Evolutionary conservation across 2,797 vertebrate species (phyloP).

Genomic region (Melopsittacus undulatus): DNA sequence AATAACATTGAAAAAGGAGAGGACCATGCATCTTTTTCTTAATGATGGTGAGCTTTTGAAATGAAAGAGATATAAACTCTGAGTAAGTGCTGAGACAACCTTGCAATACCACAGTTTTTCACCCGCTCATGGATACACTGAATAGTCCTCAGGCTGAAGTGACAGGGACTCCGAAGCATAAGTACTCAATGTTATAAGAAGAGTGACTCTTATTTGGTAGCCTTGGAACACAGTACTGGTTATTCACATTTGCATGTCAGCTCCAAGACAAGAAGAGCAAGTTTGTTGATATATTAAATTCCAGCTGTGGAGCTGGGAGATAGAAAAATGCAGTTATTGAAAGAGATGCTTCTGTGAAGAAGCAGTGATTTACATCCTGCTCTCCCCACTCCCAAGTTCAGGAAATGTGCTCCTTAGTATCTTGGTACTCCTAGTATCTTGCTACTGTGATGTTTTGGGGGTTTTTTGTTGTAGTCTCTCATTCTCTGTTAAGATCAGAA

Average conservation of each 20-base stretch:
- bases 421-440: too few species aligned
- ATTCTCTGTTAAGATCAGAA: neutral
- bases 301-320: neutral
- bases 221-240: neutral
- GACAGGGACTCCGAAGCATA: neutral
- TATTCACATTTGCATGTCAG: neutral
- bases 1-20: neutral
- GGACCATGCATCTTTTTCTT: neutral
- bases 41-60: neutral
- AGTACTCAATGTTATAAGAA: neutral
- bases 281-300: neutral
- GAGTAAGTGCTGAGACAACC: neutral
- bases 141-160: neutral
- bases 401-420: neutral
- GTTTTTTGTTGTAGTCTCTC: neutral
- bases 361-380: neutral
- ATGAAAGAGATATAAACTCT: neutral
- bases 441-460: neutral
- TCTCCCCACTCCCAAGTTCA: neutral
- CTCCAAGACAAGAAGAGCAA: slow-evolving; percentile 9
- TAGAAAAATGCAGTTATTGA: neutral
- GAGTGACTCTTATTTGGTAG: neutral
- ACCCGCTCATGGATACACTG: neutral
- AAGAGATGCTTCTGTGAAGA: neutral
- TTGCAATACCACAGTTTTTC: neutral